Conservation (phyloP, 1,140 invertebrate species). For the Amyelois transitella region DNA sequence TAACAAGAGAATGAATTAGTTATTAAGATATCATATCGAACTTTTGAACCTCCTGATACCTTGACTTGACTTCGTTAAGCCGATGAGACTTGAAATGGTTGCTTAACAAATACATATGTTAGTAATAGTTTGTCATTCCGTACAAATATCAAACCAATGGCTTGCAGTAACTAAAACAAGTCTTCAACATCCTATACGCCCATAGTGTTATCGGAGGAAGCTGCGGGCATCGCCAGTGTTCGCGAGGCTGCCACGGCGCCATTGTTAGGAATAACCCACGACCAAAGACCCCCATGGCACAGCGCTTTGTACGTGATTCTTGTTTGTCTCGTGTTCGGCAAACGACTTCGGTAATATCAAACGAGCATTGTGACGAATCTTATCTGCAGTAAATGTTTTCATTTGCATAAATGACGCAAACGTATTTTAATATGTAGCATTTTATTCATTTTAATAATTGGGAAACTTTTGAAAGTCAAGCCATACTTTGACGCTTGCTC, state of each 20-base stretch:
- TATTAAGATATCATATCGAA: too few relatives aligned
- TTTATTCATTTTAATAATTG: too few relatives aligned
- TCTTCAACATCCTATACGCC: not conserved
- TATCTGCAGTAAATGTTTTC: not conserved
- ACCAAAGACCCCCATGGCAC: conserved; percentile 21
- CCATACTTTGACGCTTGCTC: too few relatives aligned
- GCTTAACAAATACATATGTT: too few relatives aligned
- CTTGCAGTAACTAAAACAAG: not conserved
- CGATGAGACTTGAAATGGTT: too few relatives aligned
- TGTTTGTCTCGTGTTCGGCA: not conserved
- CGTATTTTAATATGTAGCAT: not conserved
- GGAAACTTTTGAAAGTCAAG: too few relatives aligned
- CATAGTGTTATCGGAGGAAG: conserved; percentile 26
- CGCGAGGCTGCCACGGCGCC: conserved; percentile 26
- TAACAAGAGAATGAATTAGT: too few relatives aligned
- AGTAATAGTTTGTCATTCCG: too few relatives aligned
- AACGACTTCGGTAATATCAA: conserved; percentile 11
- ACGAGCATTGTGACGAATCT: not conserved
- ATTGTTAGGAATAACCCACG: conserved; percentile 28
- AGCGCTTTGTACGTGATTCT: conserved; percentile 7
- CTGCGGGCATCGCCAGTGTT: conserved; percentile 26
- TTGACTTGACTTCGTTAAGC: too few relatives aligned
- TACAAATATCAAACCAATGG: too few relatives aligned
- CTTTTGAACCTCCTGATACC: too few relatives aligned
- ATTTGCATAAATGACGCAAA: not conserved